phyloP scores from a whole-genome alignment of 1,140 invertebrate species.

The Ptiloglossa arizonensis region DNA sequence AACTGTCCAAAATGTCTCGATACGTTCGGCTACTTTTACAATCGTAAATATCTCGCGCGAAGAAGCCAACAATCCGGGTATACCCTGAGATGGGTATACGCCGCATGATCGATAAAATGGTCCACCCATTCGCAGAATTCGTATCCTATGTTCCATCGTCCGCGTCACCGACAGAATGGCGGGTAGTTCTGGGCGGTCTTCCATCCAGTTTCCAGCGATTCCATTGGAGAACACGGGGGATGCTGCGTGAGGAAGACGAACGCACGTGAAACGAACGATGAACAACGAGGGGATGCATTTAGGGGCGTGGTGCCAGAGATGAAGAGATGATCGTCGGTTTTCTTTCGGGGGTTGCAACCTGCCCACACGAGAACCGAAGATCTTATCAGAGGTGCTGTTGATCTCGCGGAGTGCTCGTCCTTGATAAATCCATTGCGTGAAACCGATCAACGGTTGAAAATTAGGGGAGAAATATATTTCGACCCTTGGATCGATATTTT shows the following conservation, averaged over 20 bases:
- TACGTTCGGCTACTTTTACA: not conserved
- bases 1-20: too few species aligned
- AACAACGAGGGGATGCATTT: conserved; percentile 1
- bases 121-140: conserved; percentile 23
- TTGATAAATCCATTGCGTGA: not conserved
- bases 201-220: conserved; percentile 6
- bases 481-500: not conserved
- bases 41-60: not conserved
- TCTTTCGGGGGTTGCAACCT: conserved; percentile 43
- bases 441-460: not conserved
- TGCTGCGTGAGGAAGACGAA: conserved; percentile 41
- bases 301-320: conserved; percentile 48
- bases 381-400: conserved; percentile 72
- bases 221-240: conserved; percentile 63
- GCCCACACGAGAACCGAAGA: conserved; percentile 49
- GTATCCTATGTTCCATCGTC: not conserved
- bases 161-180: conserved; percentile 61
- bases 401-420: conserved; percentile 43
- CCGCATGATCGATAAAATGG: conserved; percentile 61
- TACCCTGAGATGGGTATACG: not conserved
- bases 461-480: not conserved
- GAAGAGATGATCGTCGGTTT: conserved; percentile 2
- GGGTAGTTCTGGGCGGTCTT: conserved; percentile 58
- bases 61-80: conserved; percentile 2
- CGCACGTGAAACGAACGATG: conserved; percentile 14